Percentiles rank a stretch among this genome's conserved stretches.
These are phyloP conservation scores for Agrochola lychnidis DNA, from an alignment of 2,888 invertebrate species.

Conservation along the genomic window DNA sequence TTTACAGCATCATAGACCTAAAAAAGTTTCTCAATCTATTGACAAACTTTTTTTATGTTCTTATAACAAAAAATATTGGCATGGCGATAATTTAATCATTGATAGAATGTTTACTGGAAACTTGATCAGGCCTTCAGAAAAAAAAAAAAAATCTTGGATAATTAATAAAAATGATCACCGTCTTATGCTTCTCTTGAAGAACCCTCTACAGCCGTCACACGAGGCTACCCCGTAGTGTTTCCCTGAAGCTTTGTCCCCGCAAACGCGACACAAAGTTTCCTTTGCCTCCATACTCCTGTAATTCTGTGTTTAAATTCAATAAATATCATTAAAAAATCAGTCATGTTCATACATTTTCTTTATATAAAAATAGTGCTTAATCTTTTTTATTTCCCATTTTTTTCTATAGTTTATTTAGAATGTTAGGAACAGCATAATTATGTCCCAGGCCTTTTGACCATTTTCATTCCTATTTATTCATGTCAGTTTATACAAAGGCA, in stretches of 20 bases:
- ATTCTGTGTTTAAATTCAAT: constrained; percentile 26
- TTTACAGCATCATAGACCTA: neutral
- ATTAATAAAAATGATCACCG: constrained; percentile 87
- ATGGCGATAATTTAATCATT: neutral
- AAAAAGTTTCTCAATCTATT: neutral
- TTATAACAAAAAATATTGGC: neutral
- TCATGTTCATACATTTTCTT: neutral
- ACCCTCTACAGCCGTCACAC: constrained; percentile 96
- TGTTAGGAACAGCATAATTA: neutral
- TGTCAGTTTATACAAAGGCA: neutral
- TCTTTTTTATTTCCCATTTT: too few species aligned
- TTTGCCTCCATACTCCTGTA: constrained; percentile 75
- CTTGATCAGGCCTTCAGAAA: neutral
- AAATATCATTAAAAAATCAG: constrained; percentile 20
- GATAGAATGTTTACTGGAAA: neutral
- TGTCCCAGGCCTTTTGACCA: neutral
- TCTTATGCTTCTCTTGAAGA: constrained; percentile 98
- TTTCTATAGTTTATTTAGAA: neutral
- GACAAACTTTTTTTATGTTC: too few species aligned
- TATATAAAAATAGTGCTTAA: neutral
- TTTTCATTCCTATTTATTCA: constrained; percentile 1
- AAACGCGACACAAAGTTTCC: constrained; percentile 95
- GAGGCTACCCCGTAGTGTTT: constrained; percentile 98
- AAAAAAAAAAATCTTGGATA: too few species aligned
- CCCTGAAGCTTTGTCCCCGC: constrained; percentile 94